Evolutionary conservation across 1,140 invertebrate species (phyloP).

Genomic region (Drosophila orena): DNA sequence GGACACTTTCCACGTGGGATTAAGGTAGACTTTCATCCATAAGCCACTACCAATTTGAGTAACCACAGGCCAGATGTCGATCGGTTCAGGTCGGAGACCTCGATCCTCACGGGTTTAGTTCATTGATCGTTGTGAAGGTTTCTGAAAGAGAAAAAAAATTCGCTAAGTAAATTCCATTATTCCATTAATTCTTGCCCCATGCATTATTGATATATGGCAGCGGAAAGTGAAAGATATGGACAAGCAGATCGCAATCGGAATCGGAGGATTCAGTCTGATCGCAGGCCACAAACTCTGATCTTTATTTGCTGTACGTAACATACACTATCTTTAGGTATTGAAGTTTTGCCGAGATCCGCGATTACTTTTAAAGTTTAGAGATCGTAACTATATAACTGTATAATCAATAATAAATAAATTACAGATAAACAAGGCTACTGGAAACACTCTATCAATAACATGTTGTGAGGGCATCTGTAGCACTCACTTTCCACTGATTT

Average conservation of each 20-base stretch:
- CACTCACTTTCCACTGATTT: not conserved
- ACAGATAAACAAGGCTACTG: not conserved
- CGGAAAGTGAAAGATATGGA: constrained; percentile 40
- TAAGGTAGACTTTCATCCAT: constrained; percentile 1
- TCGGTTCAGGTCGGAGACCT: constrained; percentile 53
- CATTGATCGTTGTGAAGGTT: constrained; percentile 67
- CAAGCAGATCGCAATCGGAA: constrained; percentile 12
- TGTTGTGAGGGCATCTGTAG: not conserved
- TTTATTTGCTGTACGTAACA: not conserved
- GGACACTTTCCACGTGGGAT: constrained; percentile 36
- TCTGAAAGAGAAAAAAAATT: constrained; percentile 17
- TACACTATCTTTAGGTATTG: not conserved
- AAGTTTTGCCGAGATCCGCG: not conserved
- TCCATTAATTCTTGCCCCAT: constrained; percentile 54
- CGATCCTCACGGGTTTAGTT: constrained; percentile 33
- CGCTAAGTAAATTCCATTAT: constrained; percentile 47
- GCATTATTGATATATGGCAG: constrained; percentile 34
- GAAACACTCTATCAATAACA: too few species aligned
- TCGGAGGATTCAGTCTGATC: constrained; percentile 12
- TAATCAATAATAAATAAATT: not conserved
- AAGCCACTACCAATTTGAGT: not conserved
- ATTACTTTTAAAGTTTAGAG: too few species aligned
- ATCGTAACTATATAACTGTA: too few species aligned
- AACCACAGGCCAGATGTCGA: constrained; percentile 7
- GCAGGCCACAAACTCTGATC: not conserved